Evolutionary conservation across 2,797 vertebrate genomes (phyloP).

Genomic region (Diplodus sargus): DNA sequence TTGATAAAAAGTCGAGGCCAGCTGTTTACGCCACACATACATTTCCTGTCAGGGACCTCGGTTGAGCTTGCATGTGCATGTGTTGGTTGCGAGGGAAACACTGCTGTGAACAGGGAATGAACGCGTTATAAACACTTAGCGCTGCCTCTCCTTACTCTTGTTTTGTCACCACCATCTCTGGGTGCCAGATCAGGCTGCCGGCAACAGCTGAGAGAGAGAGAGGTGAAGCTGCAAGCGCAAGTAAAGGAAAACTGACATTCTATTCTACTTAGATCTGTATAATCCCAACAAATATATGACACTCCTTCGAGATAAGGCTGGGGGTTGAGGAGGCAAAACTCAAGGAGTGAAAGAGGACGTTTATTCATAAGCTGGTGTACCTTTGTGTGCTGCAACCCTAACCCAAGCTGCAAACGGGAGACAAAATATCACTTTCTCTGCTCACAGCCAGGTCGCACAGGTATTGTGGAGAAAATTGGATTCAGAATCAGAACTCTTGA

Average conservation of each 20-base stretch:
- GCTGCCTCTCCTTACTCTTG: neutral
- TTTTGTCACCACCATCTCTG: neutral
- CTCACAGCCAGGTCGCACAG: neutral
- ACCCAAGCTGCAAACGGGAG: neutral
- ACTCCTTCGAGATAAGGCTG: neutral
- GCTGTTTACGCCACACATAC: constrained; percentile 11
- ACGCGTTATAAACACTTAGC: constrained; percentile 15
- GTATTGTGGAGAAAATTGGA: neutral
- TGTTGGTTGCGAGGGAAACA: neutral
- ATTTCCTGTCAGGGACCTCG: constrained; percentile 13
- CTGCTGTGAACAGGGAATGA: constrained; percentile 42
- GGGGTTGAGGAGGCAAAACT: neutral
- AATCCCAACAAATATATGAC: constrained; percentile 2
- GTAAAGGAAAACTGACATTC: constrained; percentile 3
- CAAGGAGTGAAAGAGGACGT: neutral
- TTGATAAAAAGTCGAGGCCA: neutral
- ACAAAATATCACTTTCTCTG: neutral
- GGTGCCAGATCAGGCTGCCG: constrained; percentile 28
- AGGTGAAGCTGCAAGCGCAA: neutral
- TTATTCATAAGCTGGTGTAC: constrained; percentile 17
- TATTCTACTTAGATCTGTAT: constrained; percentile 7
- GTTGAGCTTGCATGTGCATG: constrained; percentile 23
- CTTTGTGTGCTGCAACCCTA: neutral
- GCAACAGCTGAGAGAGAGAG: constrained; percentile 29
- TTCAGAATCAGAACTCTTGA: neutral